Percentiles rank a stretch among this genome's conserved stretches.
Evolutionary conservation across 2,888 invertebrate species (phyloP).

Genomic region (Melinaea marsaeus): DNA sequence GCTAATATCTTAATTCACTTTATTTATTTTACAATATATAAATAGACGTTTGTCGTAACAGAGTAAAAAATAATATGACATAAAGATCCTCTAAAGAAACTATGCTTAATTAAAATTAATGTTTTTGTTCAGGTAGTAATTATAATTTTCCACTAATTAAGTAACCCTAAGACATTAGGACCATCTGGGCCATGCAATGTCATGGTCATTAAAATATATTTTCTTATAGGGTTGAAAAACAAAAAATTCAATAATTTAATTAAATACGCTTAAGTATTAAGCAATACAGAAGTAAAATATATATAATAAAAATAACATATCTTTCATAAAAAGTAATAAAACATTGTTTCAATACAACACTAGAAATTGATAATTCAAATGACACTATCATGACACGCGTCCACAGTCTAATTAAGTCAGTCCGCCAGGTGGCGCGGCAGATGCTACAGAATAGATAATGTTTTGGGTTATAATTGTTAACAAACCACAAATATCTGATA

Average conservation of each 20-base stretch:
- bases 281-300: too few species aligned
- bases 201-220: constrained; percentile 50
- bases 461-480: constrained; percentile 12
- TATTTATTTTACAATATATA: too few species aligned
- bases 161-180: constrained; percentile 24
- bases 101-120: constrained; percentile 6
- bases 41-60: too few species aligned
- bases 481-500: constrained; percentile 11
- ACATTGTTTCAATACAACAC: not conserved
- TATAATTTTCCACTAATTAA: constrained; percentile 50
- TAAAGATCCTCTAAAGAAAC: not conserved
- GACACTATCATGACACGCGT: constrained; percentile 14
- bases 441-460: constrained; percentile 49
- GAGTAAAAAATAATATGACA: too few species aligned
- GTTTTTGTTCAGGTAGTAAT: constrained; percentile 33
- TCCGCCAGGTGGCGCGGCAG: constrained; percentile 71
- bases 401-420: constrained; percentile 63
- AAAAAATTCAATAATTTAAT: constrained; percentile 9
- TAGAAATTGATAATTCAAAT: constrained; percentile 8
- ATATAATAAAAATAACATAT: too few species aligned
- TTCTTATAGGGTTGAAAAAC: too few species aligned
- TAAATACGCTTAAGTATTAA: too few species aligned
- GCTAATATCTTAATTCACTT: constrained; percentile 31
- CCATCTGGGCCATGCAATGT: constrained; percentile 41
- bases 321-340: too few species aligned